Evolutionary conservation across 92 coral and sea anemone genomes (phyloP), one percentile per base, ranked within the genome.

Genomic region (Ricordea florida): DNA sequence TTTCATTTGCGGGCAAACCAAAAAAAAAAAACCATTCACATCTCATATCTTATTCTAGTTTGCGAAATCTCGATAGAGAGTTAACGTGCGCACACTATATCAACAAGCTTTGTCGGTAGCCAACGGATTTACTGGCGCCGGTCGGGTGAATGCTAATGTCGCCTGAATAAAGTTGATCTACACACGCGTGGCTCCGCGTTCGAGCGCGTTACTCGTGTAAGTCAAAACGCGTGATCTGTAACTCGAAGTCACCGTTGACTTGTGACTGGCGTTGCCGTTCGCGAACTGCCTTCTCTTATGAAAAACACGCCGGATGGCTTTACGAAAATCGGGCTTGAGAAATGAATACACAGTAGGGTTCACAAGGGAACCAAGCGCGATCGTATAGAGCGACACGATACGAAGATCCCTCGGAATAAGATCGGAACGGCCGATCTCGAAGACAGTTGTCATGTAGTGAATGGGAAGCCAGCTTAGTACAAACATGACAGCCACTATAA

Each of bases 401-500:
- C 37, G 20, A 10, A 79, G 71, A 38, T 25, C 36, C 9, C 35
- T 38, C 2, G 75, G 68, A n/a, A 69, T 79, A 13, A 79, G 70
- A 0, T 79, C 85, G 15, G 42, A 44, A 14, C 57, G 77, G n/a
- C 85, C 85, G 6, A 79, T 69, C 14, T 72, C 79, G 31, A 53
- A 18, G 1, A 70, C 65, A 37, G 51, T 45, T 0, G 85, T 79
- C 61, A 79, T 69, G 47, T 69, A 79, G 2, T 67, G 66, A 8
- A 79, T 44, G 1, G 85, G 85, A 13, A 79, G 46, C 85, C 85
- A 79, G 57, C 85, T 79, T 20, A 79, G 15, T 3, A 48, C 85
- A 36, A 79, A 79, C 79, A 69, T 79, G 0, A 79, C 62, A 34
- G 85, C 79, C 13, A 79, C 67, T 48, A 79, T 61, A 10, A 59